phyloP scores from a whole-genome alignment of 1,140 invertebrate species.

The Odontomachus brunneus region DNA sequence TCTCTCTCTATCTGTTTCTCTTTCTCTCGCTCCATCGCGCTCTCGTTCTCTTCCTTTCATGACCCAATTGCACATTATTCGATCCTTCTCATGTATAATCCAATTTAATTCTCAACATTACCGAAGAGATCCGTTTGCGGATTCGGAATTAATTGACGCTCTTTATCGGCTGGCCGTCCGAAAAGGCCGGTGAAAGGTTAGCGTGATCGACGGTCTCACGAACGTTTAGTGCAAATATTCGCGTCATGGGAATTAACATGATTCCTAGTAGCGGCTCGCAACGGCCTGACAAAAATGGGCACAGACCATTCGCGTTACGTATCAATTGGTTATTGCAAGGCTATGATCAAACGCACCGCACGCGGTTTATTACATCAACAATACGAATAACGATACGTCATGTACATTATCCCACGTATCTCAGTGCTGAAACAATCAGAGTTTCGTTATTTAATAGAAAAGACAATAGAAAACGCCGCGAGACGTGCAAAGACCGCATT shows the following conservation, averaged over 20 bases:
- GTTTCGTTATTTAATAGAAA: too few species aligned
- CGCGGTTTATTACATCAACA: neutral
- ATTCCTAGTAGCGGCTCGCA: slow-evolving; percentile 1
- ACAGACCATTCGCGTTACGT: neutral
- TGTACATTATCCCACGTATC: too few species aligned
- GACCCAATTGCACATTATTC: slow-evolving; percentile 55
- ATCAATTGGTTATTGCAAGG: neutral
- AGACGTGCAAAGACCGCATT: neutral
- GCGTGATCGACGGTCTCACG: too few species aligned
- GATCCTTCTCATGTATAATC: slow-evolving; percentile 47
- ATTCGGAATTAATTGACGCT: slow-evolving; percentile 44
- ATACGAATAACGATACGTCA: too few species aligned
- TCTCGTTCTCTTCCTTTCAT: too few species aligned
- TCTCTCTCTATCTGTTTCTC: neutral
- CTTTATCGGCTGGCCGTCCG: neutral
- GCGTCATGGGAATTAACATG: neutral
- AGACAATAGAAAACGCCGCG: too few species aligned
- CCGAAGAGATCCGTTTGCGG: neutral
- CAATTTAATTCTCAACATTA: slow-evolving; percentile 56
- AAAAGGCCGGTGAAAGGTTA: neutral
- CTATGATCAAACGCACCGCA: neutral
- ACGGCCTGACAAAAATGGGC: neutral
- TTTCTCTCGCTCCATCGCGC: neutral
- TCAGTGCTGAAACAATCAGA: too few species aligned
- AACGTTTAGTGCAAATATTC: neutral